These are phyloP conservation scores for Poeciliopsis occidentalis DNA, from an alignment of 2,113 vertebrate species.

Conservation along the genomic window DNA sequence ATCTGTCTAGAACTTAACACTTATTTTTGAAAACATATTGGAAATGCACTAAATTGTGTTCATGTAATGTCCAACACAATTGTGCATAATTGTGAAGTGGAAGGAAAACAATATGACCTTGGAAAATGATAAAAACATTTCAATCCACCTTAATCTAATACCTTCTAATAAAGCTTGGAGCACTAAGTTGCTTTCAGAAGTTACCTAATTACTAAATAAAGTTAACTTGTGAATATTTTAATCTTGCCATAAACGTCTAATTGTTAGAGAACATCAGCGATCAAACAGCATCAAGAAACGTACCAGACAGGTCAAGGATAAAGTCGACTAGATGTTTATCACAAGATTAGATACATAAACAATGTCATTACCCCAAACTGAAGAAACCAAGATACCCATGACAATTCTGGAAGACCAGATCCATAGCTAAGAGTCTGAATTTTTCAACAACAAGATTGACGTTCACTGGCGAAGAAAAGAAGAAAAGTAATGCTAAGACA, in stretches of 20 bases:
- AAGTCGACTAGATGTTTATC: background rate
- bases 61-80: no score
- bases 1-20: background rate
- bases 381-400: background rate
- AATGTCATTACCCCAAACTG: background rate
- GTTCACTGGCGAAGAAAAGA: background rate
- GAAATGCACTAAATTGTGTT: background rate
- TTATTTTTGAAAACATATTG: background rate
- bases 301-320: background rate
- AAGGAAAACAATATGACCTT: background rate
- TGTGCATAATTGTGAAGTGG: no score
- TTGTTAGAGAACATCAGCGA: background rate
- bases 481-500: background rate
- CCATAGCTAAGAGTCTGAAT: background rate
- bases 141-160: no score
- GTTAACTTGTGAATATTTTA: background rate
- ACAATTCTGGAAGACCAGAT: background rate
- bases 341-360: background rate
- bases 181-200: background rate
- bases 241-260: no score
- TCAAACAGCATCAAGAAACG: no score
- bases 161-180: no score
- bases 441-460: no score
- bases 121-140: background rate
- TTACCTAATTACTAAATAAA: background rate